Conservation (phyloP, 2,113 vertebrate species). For the Siniperca chuatsi region DNA sequence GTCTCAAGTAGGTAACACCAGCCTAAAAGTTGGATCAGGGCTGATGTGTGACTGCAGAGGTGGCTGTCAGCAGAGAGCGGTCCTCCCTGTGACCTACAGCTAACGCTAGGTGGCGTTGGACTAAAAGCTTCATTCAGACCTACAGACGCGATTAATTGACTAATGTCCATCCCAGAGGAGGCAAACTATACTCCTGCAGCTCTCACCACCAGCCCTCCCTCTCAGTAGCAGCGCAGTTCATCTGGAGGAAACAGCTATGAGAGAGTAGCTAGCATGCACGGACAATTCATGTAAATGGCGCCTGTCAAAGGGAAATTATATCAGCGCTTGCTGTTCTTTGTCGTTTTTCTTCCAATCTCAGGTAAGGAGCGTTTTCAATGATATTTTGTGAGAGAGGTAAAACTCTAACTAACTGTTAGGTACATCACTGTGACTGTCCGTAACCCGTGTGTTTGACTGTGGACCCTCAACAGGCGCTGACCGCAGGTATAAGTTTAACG, state of each 20-base stretch:
- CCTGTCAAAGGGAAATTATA: conserved; percentile 76
- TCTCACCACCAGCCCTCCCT: background rate
- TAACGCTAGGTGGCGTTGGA: conserved; percentile 58
- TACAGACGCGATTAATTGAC: conserved; percentile 3
- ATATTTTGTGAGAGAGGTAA: background rate
- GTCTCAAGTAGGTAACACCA: too few relatives aligned
- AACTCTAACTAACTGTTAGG: background rate
- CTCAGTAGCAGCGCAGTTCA: conserved; percentile 60
- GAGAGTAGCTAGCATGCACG: conserved; percentile 77
- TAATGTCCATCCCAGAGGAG: conserved; percentile 57
- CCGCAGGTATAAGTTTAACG: background rate
- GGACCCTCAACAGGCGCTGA: background rate
- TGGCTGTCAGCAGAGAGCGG: background rate
- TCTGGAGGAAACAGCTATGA: conserved; percentile 56
- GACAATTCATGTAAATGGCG: conserved; percentile 83
- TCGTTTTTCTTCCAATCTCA: conserved; percentile 79
- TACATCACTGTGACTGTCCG: background rate
- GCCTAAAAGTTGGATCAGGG: background rate
- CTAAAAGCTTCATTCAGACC: background rate
- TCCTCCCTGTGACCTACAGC: background rate
- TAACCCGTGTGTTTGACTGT: background rate
- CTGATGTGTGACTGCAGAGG: too few relatives aligned
- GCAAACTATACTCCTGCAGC: conserved; percentile 36
- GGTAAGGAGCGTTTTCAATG: conserved; percentile 69
- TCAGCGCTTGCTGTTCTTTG: conserved; percentile 79